phyloP scores from a whole-genome alignment of 2,797 vertebrate species.

The Arnoldichthys spilopterus region DNA sequence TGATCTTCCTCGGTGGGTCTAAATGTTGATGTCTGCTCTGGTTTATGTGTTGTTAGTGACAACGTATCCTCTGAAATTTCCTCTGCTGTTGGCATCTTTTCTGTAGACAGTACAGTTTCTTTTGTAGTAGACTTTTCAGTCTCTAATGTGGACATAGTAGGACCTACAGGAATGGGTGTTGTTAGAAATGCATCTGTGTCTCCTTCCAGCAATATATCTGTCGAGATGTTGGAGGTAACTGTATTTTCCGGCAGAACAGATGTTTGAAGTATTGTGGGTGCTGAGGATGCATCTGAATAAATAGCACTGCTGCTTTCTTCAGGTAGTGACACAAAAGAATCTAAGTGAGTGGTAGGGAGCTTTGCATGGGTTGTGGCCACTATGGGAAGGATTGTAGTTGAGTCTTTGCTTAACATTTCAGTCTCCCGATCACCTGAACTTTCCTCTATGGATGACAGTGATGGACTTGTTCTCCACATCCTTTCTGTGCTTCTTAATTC shows the following conservation, averaged over 20 bases:
- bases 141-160: conserved; percentile 37
- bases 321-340: conserved; percentile 25
- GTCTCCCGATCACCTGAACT: conserved; percentile 41
- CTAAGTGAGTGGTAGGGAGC: conserved; percentile 20
- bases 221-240: conserved; percentile 25
- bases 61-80: conserved; percentile 6
- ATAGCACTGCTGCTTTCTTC: conserved; percentile 37
- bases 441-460: conserved; percentile 23
- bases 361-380: conserved; percentile 5
- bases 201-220: conserved; percentile 9
- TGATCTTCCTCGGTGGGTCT: conserved; percentile 6
- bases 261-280: conserved; percentile 21
- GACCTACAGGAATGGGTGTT: conserved; percentile 48
- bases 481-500: too few relatives aligned
- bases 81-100: conserved; percentile 3
- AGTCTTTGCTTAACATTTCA: conserved; percentile 31
- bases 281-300: conserved; percentile 28
- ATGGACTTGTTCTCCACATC: conserved; percentile 21
- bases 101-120: conserved; percentile 11
- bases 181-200: conserved; percentile 56
- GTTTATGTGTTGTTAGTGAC: background rate
- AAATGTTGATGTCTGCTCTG: background rate
- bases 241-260: conserved; percentile 41
- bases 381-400: conserved; percentile 9
- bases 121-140: conserved; percentile 23